phyloP scores from a whole-genome alignment of 2,888 invertebrate genomes.

The Aphidoletes aphidimyza region DNA sequence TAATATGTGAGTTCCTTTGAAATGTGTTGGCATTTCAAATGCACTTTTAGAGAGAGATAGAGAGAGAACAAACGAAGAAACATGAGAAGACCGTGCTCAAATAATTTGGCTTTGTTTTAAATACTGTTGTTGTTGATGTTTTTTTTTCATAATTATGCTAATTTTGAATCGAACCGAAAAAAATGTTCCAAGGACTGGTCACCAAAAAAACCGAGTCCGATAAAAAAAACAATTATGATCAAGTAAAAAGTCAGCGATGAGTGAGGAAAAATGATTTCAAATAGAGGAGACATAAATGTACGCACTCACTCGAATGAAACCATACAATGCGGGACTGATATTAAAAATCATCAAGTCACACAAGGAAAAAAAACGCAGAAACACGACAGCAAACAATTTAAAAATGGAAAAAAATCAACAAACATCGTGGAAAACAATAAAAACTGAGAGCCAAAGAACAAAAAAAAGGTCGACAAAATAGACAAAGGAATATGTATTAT shows the following conservation, averaged over 20 bases:
- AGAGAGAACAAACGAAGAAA: background rate
- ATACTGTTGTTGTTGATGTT: background rate
- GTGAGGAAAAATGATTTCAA: background rate
- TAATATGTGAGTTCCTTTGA: too few species aligned
- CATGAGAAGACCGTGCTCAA: background rate
- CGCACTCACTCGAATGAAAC: background rate
- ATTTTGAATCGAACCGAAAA: background rate
- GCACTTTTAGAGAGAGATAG: background rate
- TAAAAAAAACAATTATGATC: conserved; percentile 22
- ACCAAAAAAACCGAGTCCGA: background rate
- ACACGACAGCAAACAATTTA: conserved; percentile 27
- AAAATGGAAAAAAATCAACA: background rate
- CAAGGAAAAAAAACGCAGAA: too few species aligned
- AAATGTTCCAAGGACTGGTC: background rate
- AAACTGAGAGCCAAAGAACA: background rate
- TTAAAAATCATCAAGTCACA: conserved; percentile 39
- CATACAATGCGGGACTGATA: conserved; percentile 14
- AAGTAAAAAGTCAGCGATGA: background rate
- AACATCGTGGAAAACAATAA: background rate
- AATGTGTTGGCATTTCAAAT: background rate
- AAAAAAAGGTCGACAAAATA: conserved; percentile 21
- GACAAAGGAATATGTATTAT: conserved; percentile 49
- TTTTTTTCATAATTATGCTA: background rate
- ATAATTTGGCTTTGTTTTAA: background rate
- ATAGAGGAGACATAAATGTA: background rate